phyloP scores from a whole-genome alignment of 2,888 invertebrate species.

The Microplitis deprimator region DNA sequence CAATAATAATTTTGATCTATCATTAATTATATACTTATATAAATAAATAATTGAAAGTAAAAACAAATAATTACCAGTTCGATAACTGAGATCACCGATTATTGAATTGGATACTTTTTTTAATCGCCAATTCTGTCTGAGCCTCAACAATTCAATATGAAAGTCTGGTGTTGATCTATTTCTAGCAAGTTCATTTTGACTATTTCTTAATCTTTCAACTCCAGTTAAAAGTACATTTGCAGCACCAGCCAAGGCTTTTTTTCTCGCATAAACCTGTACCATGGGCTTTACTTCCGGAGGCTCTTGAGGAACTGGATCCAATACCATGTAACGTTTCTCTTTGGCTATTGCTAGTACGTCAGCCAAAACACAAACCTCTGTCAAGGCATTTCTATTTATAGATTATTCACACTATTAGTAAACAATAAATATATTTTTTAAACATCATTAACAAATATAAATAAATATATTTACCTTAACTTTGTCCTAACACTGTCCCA shows the following conservation, averaged over 20 bases:
- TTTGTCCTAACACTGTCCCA: slow-evolving; percentile 96
- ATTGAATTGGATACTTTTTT: slow-evolving; percentile 96
- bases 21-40: not conserved
- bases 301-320: slow-evolving; percentile 93
- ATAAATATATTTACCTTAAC: slow-evolving; percentile 74
- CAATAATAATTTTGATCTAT: not conserved
- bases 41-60: not conserved
- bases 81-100: slow-evolving; percentile 95
- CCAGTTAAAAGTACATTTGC: slow-evolving; percentile 88
- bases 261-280: slow-evolving; percentile 92
- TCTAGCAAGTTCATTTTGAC: slow-evolving; percentile 85
- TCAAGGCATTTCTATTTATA: slow-evolving; percentile 80
- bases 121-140: slow-evolving; percentile 95
- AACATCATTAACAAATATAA: not conserved
- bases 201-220: slow-evolving; percentile 87
- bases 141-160: slow-evolving; percentile 89
- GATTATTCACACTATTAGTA: not conserved
- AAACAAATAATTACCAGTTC: slow-evolving; percentile 75
- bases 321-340: slow-evolving; percentile 93
- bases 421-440: not conserved
- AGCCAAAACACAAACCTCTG: slow-evolving; percentile 92
- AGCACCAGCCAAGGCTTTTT: slow-evolving; percentile 91
- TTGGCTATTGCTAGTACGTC: slow-evolving; percentile 94
- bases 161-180: slow-evolving; percentile 89
- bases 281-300: slow-evolving; percentile 86